Conservation (phyloP, 92 coral and sea anemone species). For the Phymanthus crucifer region DNA sequence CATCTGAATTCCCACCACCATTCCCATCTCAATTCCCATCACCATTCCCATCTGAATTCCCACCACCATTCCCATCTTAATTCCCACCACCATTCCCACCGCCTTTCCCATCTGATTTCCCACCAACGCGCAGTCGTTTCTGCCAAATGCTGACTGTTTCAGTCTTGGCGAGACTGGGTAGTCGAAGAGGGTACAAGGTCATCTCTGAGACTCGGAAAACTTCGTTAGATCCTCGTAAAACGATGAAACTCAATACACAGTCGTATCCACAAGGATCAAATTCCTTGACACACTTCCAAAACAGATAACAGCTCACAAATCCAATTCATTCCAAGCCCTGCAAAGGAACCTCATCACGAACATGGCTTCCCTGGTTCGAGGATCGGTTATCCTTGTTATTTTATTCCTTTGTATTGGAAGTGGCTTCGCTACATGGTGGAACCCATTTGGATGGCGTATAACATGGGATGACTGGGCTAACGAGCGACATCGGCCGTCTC, state of each 20-base stretch:
- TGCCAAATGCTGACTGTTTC: no score
- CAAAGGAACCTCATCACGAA: not conserved
- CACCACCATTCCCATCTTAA: no score
- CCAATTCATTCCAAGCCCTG: not conserved
- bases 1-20: no score
- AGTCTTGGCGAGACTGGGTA: no score
- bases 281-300: not conserved
- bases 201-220: not conserved
- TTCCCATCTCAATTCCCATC: no score
- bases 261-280: not conserved
- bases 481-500: not conserved
- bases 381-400: constrained; percentile 3
- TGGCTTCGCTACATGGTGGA: constrained; percentile 50
- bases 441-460: constrained; percentile 54
- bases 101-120: no score
- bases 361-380: not conserved
- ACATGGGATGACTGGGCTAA: constrained; percentile 54
- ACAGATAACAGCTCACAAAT: not conserved
- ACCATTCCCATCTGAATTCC: no score
- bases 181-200: no score
- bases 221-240: no score
- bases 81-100: no score
- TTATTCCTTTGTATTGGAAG: constrained; percentile 7
- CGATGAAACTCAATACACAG: not conserved
- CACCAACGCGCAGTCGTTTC: no score